Evolutionary conservation across 2,888 invertebrate species (phyloP), one percentile per base, ranked within the genome.

Genomic region (Sycophila texana): DNA sequence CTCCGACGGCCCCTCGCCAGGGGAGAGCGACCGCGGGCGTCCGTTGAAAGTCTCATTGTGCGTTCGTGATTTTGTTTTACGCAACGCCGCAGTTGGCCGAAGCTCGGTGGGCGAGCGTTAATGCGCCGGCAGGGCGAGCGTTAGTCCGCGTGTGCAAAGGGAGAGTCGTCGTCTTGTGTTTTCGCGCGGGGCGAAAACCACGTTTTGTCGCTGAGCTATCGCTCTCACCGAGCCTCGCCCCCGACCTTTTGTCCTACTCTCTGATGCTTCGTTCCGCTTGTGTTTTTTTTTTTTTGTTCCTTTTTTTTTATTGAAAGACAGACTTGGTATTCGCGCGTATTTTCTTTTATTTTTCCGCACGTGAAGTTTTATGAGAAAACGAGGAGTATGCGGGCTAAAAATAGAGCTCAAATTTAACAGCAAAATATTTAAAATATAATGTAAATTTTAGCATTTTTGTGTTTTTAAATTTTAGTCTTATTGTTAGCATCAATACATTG

Each of bases 111-210:
- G 14, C 26, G 57, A n/a, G 58, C 60, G 53, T 63, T 63, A 51
- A 61, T 18, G 71, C 58, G 71, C 16, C 14, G 14, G 4, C 7
- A 39, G 61, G 14, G 51, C 22, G 71, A 65, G 71, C 65, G 58
- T 71, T 53, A 55, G 26, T n/a, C 7, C 14, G 20, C 14, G 14
- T 47, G 26, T 7, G 26, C 26, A 53, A 53, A 14, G 51, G 47
- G 77, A 39, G 47, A 57, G 57, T 5, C 18, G 22, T 16, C 20
- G 72, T 72, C 77, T 72, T 72, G 77, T 77, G 60, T 66, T 72
- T 71, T 72, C 61, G 65, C 60, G 55, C 60, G n/a, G 77, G 74
- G 77, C 65, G 77, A 49, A 75, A 82, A 81, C 82, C 81, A 3
- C 3, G 82, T 79, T 77, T 72, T 77, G 77, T 72, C 72, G 39